phyloP scores from a whole-genome alignment of 2,888 invertebrate species.

The Iselma pallidipennis region DNA sequence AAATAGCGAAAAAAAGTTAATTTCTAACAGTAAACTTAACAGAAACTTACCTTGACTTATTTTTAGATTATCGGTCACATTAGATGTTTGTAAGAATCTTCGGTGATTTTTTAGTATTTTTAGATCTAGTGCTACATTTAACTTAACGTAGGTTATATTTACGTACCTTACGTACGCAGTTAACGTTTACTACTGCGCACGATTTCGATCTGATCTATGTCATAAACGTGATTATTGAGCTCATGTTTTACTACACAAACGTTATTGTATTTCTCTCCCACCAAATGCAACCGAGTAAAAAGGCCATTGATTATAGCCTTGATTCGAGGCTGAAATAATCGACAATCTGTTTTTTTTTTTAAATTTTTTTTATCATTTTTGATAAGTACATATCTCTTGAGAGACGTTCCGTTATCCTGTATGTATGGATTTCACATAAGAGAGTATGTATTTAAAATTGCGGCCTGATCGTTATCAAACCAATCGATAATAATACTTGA shows the following conservation, averaged over 20 bases:
- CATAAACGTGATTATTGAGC: neutral
- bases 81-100: neutral
- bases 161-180: constrained; percentile 1
- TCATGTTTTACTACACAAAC: neutral
- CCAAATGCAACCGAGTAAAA: neutral
- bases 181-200: neutral
- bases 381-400: too few relatives aligned
- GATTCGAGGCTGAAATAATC: neutral
- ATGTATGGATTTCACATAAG: too few relatives aligned
- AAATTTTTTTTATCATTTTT: too few relatives aligned
- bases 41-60: neutral
- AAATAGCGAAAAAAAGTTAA: neutral
- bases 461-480: neutral
- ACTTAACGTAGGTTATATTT: neutral
- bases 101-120: neutral
- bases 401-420: too few relatives aligned
- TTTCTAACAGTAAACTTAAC: too few relatives aligned
- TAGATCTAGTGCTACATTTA: neutral
- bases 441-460: too few relatives aligned
- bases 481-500: neutral
- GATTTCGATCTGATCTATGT: too few relatives aligned
- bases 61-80: neutral
- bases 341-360: neutral
- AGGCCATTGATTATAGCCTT: neutral
- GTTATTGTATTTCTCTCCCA: neutral